A percentile compares a stretch with the other conserved stretches of the same genome.
phyloP scores from a whole-genome alignment of 2,797 vertebrate genomes.

The Chelon auratus region DNA sequence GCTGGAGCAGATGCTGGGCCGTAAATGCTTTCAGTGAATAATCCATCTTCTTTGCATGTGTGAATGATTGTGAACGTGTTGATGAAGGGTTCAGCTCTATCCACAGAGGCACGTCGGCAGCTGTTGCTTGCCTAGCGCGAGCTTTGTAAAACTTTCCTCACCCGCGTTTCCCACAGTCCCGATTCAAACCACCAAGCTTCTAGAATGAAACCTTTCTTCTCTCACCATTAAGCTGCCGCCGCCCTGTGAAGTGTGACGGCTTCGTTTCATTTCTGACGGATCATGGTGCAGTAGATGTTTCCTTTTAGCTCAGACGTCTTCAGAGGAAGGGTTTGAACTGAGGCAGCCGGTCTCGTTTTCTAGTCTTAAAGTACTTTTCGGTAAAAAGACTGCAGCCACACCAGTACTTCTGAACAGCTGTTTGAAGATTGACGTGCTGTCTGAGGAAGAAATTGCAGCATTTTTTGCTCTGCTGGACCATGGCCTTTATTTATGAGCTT shows the following conservation, averaged over 20 bases:
- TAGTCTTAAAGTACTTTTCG: slow-evolving; percentile 32
- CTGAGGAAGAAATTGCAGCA: slow-evolving; percentile 60
- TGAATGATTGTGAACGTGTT: background rate
- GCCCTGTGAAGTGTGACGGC: slow-evolving; percentile 19
- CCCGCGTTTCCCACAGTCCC: background rate
- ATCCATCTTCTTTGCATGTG: background rate
- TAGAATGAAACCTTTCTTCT: slow-evolving; percentile 17
- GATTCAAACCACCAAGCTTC: background rate
- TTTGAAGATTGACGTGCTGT: slow-evolving; percentile 58
- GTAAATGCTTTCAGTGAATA: background rate
- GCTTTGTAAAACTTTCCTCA: background rate
- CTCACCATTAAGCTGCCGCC: slow-evolving; percentile 4
- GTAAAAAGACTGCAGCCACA: background rate
- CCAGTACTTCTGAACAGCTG: slow-evolving; percentile 46
- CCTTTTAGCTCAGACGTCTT: slow-evolving; percentile 37
- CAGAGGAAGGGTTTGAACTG: slow-evolving; percentile 28
- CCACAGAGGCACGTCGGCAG: slow-evolving; percentile 6
- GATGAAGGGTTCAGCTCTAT: background rate
- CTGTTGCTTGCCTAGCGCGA: background rate
- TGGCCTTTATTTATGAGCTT: slow-evolving; percentile 32
- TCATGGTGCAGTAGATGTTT: slow-evolving; percentile 16
- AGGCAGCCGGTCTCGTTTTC: slow-evolving; percentile 21
- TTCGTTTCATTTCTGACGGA: slow-evolving; percentile 27
- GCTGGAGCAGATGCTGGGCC: slow-evolving; percentile 9
- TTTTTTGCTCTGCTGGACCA: slow-evolving; percentile 69